Evolutionary conservation across 2,888 invertebrate genomes (phyloP).

Genomic region (Mesodorylaimus sp.): DNA sequence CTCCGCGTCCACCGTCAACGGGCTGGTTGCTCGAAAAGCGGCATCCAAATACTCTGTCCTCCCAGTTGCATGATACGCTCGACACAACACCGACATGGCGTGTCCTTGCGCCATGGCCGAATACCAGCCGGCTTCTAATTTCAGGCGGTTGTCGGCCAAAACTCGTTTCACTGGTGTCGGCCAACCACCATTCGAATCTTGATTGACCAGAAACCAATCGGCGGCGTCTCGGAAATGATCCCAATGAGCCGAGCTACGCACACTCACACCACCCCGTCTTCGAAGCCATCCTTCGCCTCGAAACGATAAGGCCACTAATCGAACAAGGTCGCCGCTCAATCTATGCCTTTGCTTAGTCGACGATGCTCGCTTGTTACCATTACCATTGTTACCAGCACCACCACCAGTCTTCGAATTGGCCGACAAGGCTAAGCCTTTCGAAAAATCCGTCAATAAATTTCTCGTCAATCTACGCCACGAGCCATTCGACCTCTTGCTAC

Average conservation of each 20-base stretch:
- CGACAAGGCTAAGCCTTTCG: conserved; percentile 51
- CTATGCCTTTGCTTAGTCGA: conserved; percentile 1
- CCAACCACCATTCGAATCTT: conserved; percentile 75
- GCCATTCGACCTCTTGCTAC: no score
- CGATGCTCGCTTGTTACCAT: not conserved
- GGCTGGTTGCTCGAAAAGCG: conserved; percentile 57
- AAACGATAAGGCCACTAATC: conserved; percentile 29
- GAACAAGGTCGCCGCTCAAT: no score
- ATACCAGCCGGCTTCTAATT: conserved; percentile 72
- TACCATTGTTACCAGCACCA: no score
- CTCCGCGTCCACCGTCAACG: conserved; percentile 42
- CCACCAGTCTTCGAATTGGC: no score
- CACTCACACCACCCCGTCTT: conserved; percentile 55
- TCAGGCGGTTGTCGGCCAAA: conserved; percentile 50
- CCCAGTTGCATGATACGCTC: conserved; percentile 65
- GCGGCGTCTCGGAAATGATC: conserved; percentile 78
- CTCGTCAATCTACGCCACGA: conserved; percentile 60
- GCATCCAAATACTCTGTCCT: conserved; percentile 53
- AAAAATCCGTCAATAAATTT: conserved; percentile 70
- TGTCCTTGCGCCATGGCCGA: conserved; percentile 99
- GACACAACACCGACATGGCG: conserved; percentile 65
- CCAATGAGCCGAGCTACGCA: conserved; percentile 65
- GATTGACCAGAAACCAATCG: conserved; percentile 71
- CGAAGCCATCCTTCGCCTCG: conserved; percentile 54
- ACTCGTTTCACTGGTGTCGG: conserved; percentile 59